A percentile compares a stretch with the other conserved stretches of the same genome.
Evolutionary conservation across 2,888 invertebrate genomes (phyloP).

Genomic region (Drosophila mettleri): DNA sequence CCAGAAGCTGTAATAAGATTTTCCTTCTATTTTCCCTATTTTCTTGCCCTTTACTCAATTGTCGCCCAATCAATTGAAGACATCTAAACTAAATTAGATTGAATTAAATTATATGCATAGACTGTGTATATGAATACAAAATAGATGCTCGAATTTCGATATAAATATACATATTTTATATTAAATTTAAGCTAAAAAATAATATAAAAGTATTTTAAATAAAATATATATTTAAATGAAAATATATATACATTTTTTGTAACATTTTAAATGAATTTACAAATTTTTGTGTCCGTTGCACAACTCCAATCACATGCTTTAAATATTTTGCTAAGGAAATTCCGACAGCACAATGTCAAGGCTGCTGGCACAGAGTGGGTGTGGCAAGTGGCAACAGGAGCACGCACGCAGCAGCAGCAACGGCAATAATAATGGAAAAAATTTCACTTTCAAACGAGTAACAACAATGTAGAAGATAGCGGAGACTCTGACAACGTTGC

Average conservation of each 20-base stretch:
- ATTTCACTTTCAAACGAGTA: conserved; percentile 68
- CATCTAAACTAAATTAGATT: conserved; percentile 5
- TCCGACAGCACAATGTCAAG: conserved; percentile 33
- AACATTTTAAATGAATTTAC: conserved; percentile 2
- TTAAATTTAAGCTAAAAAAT: too few species aligned
- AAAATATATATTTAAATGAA: too few species aligned
- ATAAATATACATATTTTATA: neutral
- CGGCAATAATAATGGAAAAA: conserved; percentile 9
- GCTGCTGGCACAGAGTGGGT: conserved; percentile 6
- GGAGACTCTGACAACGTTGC: conserved; percentile 19
- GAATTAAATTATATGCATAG: conserved; percentile 1
- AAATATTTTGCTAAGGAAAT: conserved; percentile 14
- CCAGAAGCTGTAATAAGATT: conserved; percentile 12
- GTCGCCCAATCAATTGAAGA: conserved; percentile 24
- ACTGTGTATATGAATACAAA: too few species aligned
- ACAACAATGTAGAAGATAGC: conserved; percentile 38
- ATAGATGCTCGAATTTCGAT: neutral
- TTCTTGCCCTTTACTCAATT: conserved; percentile 1
- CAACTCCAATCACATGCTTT: conserved; percentile 5
- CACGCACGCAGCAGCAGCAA: too few species aligned
- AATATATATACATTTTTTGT: neutral
- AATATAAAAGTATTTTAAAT: too few species aligned
- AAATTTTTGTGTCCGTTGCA: conserved; percentile 5
- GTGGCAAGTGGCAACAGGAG: conserved; percentile 7
- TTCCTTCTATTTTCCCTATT: neutral